Evolutionary conservation across 92 coral and sea anemone species (phyloP), one percentile per base, ranked within the genome.

Genomic region (Zoanthus solanderi): DNA sequence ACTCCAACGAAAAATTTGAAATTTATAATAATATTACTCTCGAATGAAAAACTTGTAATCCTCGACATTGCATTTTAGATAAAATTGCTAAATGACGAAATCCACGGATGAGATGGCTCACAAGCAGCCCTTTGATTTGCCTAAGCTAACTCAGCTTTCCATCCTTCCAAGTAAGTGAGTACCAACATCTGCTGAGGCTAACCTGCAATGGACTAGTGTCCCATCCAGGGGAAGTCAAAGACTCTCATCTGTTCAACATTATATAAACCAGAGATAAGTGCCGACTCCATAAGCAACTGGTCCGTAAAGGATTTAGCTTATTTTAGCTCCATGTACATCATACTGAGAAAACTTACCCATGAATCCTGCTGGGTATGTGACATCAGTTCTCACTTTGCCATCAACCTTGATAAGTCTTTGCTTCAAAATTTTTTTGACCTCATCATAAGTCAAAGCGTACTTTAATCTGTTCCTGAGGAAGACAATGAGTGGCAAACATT

Each of bases 391-490:
- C 54, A 95, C 96, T 94, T 97, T 97, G 69, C 99, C 99, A 78
- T 97, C 99, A 83, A 97, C 93, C 95, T 97, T 97, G 75, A 97
- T 92, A 73, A 97, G 93, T 76, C 99, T 90, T 71, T 95, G 96
- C 91, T 97, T 95, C 8, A 97, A 92, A 77, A 97, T 97, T 90
- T 95, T 97, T 61, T 97, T 97, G 76, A 96, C 99, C 79, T 97
- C 99, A 63, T 97, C 97, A 16, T 91, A 92, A 5, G 94, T 97
- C 86, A 97, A 87, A 48, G 99, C 99, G 90, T 97, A 97, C 83
- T 97, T 97, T 84, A 97, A 96, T 78, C 99, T 95, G 83, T 97
- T 97, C 83, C 99, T 94, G 80, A 97, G 91, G 92, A 97, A 97
- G 34, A 97, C 89, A 52, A 97, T 88, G 76, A 97, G 85, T 1